Conservation (phyloP, 2,113 vertebrate genomes). For the Zeus faber region DNA sequence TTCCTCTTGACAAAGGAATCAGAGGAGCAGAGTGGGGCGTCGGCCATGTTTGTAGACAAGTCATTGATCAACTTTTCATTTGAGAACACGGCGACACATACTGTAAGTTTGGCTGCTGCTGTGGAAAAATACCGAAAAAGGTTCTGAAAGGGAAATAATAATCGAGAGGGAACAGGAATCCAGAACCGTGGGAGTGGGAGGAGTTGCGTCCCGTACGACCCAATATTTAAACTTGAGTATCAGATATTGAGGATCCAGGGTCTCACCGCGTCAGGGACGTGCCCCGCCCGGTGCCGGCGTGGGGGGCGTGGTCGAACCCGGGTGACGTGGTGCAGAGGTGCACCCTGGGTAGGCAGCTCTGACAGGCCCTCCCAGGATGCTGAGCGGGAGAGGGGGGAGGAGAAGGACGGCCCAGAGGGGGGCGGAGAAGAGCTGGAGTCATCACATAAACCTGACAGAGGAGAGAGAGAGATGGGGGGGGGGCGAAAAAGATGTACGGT, state of each 20-base stretch:
- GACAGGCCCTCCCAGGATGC: slow-evolving; percentile 82
- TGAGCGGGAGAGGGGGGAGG: slow-evolving; percentile 72
- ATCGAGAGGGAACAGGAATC: background rate
- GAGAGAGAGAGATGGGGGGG: slow-evolving; percentile 9
- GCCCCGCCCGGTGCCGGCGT: slow-evolving; percentile 67
- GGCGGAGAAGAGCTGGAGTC: slow-evolving; percentile 75
- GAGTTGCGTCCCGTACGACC: no score
- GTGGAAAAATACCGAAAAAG: no score
- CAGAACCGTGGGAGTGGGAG: background rate
- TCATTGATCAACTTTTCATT: no score
- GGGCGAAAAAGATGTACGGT: slow-evolving; percentile 3
- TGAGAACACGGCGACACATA: no score
- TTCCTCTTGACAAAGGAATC: slow-evolving; percentile 31
- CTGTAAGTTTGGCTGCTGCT: no score
- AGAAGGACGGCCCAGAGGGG: slow-evolving; percentile 70
- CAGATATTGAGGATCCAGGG: background rate
- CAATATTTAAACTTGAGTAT: no score
- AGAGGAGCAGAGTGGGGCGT: slow-evolving; percentile 6
- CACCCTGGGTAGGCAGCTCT: slow-evolving; percentile 82
- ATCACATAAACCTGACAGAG: slow-evolving; percentile 61
- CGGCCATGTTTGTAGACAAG: no score
- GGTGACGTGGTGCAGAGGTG: slow-evolving; percentile 82
- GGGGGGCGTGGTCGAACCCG: slow-evolving; percentile 81
- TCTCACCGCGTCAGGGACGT: slow-evolving; percentile 65
- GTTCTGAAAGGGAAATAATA: slow-evolving; percentile 1